phyloP scores from a whole-genome alignment of 2,113 vertebrate genomes.

The Polypterus bichir region DNA sequence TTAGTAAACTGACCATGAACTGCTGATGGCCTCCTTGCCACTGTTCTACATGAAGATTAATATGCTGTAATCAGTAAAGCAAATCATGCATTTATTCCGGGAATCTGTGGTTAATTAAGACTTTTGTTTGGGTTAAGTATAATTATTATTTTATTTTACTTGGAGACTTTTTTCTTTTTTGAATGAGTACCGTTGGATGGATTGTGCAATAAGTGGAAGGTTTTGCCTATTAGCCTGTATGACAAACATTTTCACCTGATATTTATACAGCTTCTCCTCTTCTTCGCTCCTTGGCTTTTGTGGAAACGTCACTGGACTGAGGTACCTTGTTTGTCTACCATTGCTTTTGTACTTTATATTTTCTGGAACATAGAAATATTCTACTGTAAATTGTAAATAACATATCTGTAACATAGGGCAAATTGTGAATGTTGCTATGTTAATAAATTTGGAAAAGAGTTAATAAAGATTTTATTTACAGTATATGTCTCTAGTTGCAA shows the following conservation, averaged over 20 bases:
- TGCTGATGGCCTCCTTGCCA: too few relatives aligned
- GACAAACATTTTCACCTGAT: too few relatives aligned
- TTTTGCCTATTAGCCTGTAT: conserved; percentile 8
- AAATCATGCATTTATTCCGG: too few relatives aligned
- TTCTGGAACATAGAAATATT: conserved; percentile 47
- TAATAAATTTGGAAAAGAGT: conserved; percentile 59
- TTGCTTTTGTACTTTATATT: conserved; percentile 80
- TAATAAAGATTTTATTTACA: conserved; percentile 88
- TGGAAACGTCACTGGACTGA: conserved; percentile 47
- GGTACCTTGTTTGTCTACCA: conserved; percentile 66
- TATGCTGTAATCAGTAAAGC: too few relatives aligned
- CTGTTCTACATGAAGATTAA: too few relatives aligned
- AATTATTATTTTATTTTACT: not conserved
- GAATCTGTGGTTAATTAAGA: too few relatives aligned
- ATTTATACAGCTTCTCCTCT: too few relatives aligned
- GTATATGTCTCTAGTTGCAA: conserved; percentile 29
- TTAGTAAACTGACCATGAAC: too few relatives aligned
- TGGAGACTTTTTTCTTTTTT: conserved; percentile 28
- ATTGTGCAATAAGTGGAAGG: conserved; percentile 78
- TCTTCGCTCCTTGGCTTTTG: too few relatives aligned
- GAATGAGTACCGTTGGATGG: conserved; percentile 31
- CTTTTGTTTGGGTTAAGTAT: conserved; percentile 28
- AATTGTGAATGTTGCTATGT: conserved; percentile 62
- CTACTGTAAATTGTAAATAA: conserved; percentile 86
- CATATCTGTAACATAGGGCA: conserved; percentile 57